Conservation (phyloP, 1,140 invertebrate genomes). For the Megalopta genalis region DNA sequence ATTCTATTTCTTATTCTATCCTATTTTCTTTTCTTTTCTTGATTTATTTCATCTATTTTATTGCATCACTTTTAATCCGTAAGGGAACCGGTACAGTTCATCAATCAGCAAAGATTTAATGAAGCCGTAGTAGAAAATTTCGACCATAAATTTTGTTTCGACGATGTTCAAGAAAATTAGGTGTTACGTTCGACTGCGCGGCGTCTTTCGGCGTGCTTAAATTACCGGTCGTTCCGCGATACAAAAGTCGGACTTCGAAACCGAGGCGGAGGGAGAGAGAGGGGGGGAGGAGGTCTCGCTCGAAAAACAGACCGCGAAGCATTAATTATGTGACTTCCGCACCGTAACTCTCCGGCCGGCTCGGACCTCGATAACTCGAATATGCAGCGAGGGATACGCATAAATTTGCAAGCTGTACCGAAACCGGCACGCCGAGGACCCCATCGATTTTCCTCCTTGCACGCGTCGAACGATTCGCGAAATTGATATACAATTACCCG, state of each 20-base stretch:
- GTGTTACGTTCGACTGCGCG: no score
- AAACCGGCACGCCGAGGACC: background rate
- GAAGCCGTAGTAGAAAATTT: no score
- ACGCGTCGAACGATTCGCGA: slow-evolving; percentile 15
- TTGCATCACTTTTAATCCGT: no score
- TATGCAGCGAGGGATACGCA: slow-evolving; percentile 29
- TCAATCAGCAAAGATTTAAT: no score
- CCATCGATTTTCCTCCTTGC: slow-evolving; percentile 26
- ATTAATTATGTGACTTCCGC: slow-evolving; percentile 69
- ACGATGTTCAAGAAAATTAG: no score
- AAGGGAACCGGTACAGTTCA: no score
- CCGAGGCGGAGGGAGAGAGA: background rate
- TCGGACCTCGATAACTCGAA: slow-evolving; percentile 48
- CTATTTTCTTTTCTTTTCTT: no score
- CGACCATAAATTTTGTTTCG: no score
- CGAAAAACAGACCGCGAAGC: slow-evolving; percentile 40
- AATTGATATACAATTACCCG: slow-evolving; percentile 31
- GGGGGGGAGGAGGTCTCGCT: background rate
- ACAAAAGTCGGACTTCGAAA: background rate
- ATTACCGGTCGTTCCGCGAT: slow-evolving; percentile 18
- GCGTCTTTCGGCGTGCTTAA: slow-evolving; percentile 28
- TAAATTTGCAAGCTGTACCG: slow-evolving; percentile 19
- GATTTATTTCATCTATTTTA: no score
- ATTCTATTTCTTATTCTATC: no score
- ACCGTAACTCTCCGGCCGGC: slow-evolving; percentile 23